Evolutionary conservation across 2,797 vertebrate species (phyloP).

Genomic region (Pangasius mekongensis): DNA sequence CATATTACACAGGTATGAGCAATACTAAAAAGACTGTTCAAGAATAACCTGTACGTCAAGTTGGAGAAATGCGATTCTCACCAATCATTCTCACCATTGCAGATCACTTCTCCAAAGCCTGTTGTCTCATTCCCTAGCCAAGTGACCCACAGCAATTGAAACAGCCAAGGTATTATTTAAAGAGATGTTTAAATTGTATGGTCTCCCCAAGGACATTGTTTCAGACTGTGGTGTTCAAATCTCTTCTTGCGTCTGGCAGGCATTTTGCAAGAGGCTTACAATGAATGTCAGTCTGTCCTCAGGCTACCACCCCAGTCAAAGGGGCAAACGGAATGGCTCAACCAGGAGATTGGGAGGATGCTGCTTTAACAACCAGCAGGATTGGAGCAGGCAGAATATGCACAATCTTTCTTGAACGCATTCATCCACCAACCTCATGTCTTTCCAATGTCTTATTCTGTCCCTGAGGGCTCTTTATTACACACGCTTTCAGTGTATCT

Average conservation of each 20-base stretch:
- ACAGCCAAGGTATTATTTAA: neutral
- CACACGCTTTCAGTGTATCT: neutral
- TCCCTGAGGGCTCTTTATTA: neutral
- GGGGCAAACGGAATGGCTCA: neutral
- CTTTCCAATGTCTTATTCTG: neutral
- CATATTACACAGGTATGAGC: neutral
- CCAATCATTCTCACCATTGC: neutral
- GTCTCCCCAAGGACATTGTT: neutral
- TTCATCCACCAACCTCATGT: neutral
- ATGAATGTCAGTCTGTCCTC: slow-evolving; percentile 6
- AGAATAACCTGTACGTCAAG: slow-evolving; percentile 2
- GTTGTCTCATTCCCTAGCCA: neutral
- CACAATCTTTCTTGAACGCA: neutral
- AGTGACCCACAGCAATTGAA: neutral
- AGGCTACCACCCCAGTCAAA: neutral
- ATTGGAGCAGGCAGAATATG: neutral
- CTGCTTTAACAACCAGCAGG: neutral
- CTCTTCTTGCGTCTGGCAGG: neutral
- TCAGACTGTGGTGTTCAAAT: slow-evolving; percentile 13
- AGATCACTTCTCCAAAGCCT: neutral
- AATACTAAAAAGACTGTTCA: neutral
- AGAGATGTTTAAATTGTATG: slow-evolving; percentile 1
- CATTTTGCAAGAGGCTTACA: neutral
- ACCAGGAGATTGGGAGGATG: neutral
- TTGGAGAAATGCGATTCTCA: neutral